Base-by-base conservation (phyloP, 2,888 invertebrate species). In the Trachelus stipa region DNA sequence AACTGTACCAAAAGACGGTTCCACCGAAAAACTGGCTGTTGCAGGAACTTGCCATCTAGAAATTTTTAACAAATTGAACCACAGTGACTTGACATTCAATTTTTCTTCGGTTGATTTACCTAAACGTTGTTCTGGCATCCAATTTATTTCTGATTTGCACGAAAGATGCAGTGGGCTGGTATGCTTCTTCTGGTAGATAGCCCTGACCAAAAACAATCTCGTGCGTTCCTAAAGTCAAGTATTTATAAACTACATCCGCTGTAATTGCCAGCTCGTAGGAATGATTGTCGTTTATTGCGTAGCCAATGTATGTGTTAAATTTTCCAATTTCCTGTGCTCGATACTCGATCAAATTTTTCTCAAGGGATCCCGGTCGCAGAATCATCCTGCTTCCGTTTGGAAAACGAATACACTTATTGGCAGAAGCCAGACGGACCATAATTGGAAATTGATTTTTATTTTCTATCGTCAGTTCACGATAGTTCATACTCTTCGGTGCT, bases 1-100 rank as follows among this genome's bases (percentile, higher is more conserved):
- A 77, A 94, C 92, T 1, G 84, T 90, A 35, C 94, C 95, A 79
- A 81, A 86, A 86, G 90, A 89, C 1, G 95, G 95, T 83, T 92
- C 90, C 75, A 95, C 91, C 78, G 80, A 89, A 82, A 94, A 91
- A 75, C 93, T 92, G 75, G 92, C 92, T 75, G 92, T 89, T 23
- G 92, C 85, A 1, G 93, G 93, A 74, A 94, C 90, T 56, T 93
- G 89, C 85, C 94, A 93, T 75, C 92, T 87, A 89, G 93, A 94
- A 6, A 71, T 15, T 33, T 71, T 56, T 56, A 9, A 56, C 56
- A 56, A 23, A 2, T 71, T 71, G 12, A 31, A 31, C 6, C 11
- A 12, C 31, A 56, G 56, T 56, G 6, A 23, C 77, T 30, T 80
- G 76, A 34, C 33, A 68, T 30, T 75, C 76, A 34, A 75, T 80